Evolutionary conservation across 2,797 vertebrate genomes (phyloP).

Genomic region (Aldrovandia affinis): DNA sequence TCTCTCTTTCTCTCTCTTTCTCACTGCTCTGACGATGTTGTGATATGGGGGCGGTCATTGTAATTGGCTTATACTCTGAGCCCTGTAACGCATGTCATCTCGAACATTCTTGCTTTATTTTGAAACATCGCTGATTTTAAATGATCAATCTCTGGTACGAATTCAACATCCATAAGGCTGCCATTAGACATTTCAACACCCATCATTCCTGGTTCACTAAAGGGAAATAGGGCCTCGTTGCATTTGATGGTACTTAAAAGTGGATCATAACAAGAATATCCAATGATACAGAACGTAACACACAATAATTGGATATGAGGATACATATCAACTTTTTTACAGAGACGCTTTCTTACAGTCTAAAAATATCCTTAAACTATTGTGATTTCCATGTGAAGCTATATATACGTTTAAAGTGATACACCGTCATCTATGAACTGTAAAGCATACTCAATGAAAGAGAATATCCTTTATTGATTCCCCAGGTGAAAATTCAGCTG

Average conservation of each 20-base stretch:
- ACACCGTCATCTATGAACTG: neutral
- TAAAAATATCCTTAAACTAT: neutral
- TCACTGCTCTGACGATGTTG: neutral
- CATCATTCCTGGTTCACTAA: slow-evolving; percentile 20
- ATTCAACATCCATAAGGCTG: neutral
- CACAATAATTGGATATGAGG: slow-evolving; percentile 19
- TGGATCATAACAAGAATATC: slow-evolving; percentile 17
- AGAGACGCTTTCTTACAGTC: neutral
- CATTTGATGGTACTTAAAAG: neutral
- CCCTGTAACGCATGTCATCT: neutral
- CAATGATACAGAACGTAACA: slow-evolving; percentile 12
- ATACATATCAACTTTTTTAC: neutral
- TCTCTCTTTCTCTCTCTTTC: neutral
- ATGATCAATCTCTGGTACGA: neutral
- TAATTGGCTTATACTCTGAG: slow-evolving; percentile 10
- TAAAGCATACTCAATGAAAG: slow-evolving; percentile 12
- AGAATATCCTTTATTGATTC: slow-evolving; percentile 28
- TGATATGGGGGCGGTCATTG: neutral
- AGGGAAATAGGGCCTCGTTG: neutral
- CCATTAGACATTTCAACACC: slow-evolving; percentile 19
- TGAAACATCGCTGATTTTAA: neutral
- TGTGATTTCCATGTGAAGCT: neutral
- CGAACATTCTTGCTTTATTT: neutral
- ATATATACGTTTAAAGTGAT: neutral
- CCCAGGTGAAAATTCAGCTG: slow-evolving; percentile 29